Evolutionary conservation across 2,113 vertebrate species (phyloP).

Genomic region (Bubo bubo): DNA sequence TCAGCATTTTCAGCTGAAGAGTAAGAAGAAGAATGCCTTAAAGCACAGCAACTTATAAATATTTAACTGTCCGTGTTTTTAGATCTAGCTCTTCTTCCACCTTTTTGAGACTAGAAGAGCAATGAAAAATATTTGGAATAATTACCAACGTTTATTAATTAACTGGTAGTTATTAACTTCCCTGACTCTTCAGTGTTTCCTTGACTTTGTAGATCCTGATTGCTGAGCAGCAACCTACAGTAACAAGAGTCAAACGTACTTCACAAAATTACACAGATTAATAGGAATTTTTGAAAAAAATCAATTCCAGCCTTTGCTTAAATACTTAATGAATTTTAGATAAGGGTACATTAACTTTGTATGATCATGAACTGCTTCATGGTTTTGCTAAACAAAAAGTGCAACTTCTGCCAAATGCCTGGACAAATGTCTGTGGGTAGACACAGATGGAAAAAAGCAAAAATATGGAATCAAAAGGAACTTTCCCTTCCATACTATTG

Average conservation of each 20-base stretch:
- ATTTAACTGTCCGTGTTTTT: not conserved
- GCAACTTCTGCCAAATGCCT: not conserved
- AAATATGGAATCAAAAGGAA: not conserved
- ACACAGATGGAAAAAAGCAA: not conserved
- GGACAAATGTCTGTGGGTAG: not conserved
- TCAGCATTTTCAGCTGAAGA: not conserved
- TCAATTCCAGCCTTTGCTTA: not conserved
- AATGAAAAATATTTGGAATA: not conserved
- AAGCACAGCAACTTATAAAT: not conserved
- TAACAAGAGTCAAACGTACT: not conserved
- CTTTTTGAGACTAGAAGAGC: not conserved
- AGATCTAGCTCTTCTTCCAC: not conserved
- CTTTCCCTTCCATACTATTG: not conserved
- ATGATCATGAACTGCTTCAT: not conserved
- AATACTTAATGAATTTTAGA: not conserved
- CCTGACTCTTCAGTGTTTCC: not conserved
- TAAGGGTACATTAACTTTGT: not conserved
- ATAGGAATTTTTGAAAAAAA: not conserved
- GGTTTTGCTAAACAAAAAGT: not conserved
- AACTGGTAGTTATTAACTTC: not conserved
- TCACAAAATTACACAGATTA: too few species aligned
- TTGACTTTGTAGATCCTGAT: not conserved
- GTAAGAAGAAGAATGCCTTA: not conserved
- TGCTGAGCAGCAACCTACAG: not conserved
- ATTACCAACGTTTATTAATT: not conserved